A percentile compares a stretch with the other conserved stretches of the same genome.
These are phyloP conservation scores for Porites australiensis DNA, from an alignment of 64 coral and sea anemone species.

Conservation along the genomic window DNA sequence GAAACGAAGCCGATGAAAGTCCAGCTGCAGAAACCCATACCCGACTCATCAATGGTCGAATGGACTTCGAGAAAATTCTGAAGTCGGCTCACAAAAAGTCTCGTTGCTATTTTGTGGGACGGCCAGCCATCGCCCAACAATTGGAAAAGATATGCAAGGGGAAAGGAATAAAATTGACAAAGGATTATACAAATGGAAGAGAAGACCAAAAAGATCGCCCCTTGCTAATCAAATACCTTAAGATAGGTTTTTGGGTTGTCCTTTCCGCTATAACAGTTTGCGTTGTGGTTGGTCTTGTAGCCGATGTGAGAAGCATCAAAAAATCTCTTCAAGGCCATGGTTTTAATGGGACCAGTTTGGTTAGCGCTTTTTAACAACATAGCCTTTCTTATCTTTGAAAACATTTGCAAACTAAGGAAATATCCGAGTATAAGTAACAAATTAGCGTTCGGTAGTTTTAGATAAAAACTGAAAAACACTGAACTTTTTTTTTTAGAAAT, in stretches of 20 bases:
- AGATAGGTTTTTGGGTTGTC: constrained; percentile 50
- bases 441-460: too few species aligned
- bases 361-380: too few species aligned
- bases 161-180: constrained; percentile 36
- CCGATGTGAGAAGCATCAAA: constrained; percentile 63
- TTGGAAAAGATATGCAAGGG: constrained; percentile 49
- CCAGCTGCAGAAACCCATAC: background rate
- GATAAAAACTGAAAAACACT: too few species aligned
- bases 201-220: constrained; percentile 21
- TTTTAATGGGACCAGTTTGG: background rate
- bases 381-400: too few species aligned
- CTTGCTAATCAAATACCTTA: constrained; percentile 59
- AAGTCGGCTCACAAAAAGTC: constrained; percentile 43
- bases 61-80: constrained; percentile 58
- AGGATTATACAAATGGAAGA: constrained; percentile 67
- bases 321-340: background rate
- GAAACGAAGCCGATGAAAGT: background rate
- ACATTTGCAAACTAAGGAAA: too few species aligned
- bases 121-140: constrained; percentile 62
- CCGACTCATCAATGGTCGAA: constrained; percentile 31
- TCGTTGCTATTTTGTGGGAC: constrained; percentile 68
- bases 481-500: too few species aligned
- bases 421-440: too few species aligned
- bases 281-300: constrained; percentile 18
- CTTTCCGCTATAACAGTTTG: constrained; percentile 33